phyloP scores from a whole-genome alignment of 2,113 vertebrate species.

The Orycteropus afer region DNA sequence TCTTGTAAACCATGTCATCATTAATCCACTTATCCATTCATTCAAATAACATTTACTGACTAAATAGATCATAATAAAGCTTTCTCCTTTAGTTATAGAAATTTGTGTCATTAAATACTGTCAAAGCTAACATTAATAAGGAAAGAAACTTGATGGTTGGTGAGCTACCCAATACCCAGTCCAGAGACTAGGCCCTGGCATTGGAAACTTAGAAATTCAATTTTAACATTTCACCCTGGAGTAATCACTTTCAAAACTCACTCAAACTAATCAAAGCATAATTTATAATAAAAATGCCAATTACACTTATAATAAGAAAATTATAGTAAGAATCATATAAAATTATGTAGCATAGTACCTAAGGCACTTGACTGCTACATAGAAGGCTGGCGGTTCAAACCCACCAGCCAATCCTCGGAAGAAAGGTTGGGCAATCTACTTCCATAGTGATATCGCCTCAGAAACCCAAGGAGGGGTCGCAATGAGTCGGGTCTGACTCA shows the following conservation, averaged over 20 bases:
- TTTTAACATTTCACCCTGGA: constrained; percentile 27
- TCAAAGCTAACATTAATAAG: constrained; percentile 44
- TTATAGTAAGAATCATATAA: too few species aligned
- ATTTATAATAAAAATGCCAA: constrained; percentile 27
- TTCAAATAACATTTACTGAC: constrained; percentile 27
- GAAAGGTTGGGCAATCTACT: too few species aligned
- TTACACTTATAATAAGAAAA: too few species aligned
- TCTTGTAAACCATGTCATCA: constrained; percentile 1
- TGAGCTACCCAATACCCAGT: neutral
- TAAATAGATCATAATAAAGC: neutral
- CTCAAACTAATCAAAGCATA: constrained; percentile 21
- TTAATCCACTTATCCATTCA: constrained; percentile 41
- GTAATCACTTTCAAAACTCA: constrained; percentile 39
- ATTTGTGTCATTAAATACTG: neutral
- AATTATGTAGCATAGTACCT: too few species aligned
- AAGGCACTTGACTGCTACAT: too few species aligned
- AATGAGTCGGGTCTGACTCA: too few species aligned
- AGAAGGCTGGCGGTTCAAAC: too few species aligned
- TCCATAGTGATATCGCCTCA: too few species aligned
- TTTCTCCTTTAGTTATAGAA: neutral
- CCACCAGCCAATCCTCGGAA: too few species aligned
- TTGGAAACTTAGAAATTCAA: constrained; percentile 49
- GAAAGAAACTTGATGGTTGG: neutral
- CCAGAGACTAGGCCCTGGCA: neutral
- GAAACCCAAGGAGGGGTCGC: too few species aligned